These are phyloP conservation scores for Brachionus angularis DNA, from an alignment of 1,140 invertebrate species.

Conservation along the genomic window DNA sequence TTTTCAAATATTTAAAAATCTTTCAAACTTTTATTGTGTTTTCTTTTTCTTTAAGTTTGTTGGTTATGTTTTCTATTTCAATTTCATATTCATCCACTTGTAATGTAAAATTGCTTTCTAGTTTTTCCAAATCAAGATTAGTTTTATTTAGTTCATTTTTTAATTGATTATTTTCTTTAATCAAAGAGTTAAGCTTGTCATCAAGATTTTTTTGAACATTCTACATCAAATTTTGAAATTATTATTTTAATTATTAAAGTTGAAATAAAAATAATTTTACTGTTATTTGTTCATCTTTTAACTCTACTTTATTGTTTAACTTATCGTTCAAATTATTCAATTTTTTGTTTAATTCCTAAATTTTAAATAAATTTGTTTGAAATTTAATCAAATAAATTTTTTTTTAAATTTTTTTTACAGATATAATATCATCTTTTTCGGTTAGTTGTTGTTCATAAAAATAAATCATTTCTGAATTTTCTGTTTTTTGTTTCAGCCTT, in stretches of 20 bases:
- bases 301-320: neutral
- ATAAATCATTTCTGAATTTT: slow-evolving; percentile 14
- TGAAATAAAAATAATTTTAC: too few relatives aligned
- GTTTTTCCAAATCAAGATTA: slow-evolving; percentile 16
- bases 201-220: too few relatives aligned
- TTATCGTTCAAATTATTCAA: neutral
- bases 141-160: neutral
- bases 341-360: slow-evolving; percentile 32
- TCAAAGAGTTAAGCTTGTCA: neutral
- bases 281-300: neutral
- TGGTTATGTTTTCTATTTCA: slow-evolving; percentile 5
- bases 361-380: neutral
- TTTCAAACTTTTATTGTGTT: slow-evolving; percentile 20
- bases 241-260: too few relatives aligned
- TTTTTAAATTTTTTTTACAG: neutral
- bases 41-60: slow-evolving; percentile 17
- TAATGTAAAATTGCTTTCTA: neutral
- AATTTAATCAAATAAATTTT: neutral
- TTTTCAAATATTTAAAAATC: too few relatives aligned
- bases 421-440: slow-evolving; percentile 5
- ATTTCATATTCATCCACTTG: slow-evolving; percentile 18
- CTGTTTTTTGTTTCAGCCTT: slow-evolving; percentile 22
- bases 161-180: slow-evolving; percentile 17
- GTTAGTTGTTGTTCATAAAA: slow-evolving; percentile 32
- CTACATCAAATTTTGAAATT: too few relatives aligned